A percentile compares a stretch with the other conserved stretches of the same genome.
Evolutionary conservation across 1,140 invertebrate species (phyloP).

Genomic region (Hormaphis cornu): DNA sequence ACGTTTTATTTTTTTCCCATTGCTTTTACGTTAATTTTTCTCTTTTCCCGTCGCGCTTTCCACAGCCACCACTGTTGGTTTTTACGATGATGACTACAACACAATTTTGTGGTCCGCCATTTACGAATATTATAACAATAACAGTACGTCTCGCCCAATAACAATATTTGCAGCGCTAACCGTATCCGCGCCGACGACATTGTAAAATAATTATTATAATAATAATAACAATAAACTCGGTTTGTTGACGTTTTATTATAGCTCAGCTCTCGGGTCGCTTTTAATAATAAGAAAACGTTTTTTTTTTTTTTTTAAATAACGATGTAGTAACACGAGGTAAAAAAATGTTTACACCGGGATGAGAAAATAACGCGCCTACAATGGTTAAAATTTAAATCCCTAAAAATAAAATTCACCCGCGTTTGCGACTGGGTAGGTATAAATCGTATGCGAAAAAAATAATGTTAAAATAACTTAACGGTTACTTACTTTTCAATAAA

Average conservation of each 20-base stretch:
- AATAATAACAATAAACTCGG: slow-evolving; percentile 12
- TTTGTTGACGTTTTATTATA: slow-evolving; percentile 19
- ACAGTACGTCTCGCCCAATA: slow-evolving; percentile 4
- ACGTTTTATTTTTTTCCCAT: not conserved
- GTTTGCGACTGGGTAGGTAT: no score
- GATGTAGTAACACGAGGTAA: not conserved
- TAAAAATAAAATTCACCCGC: no score
- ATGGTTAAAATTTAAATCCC: no score
- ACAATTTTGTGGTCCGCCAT: not conserved
- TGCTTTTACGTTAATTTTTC: no score
- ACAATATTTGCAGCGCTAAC: slow-evolving; percentile 1
- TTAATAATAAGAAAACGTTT: not conserved
- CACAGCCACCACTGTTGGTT: not conserved
- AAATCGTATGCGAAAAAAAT: no score
- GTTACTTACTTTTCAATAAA: no score
- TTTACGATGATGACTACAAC: slow-evolving; percentile 2
- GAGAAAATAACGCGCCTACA: no score
- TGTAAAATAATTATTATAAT: slow-evolving; percentile 6
- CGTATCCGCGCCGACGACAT: not conserved
- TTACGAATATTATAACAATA: slow-evolving; percentile 15
- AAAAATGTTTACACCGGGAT: no score
- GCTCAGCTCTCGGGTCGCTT: not conserved
- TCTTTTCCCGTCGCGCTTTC: no score
- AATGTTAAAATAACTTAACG: no score
- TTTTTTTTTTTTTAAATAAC: not conserved